Evolutionary conservation across 2,113 vertebrate species (phyloP), one percentile per base, ranked within the genome.

Genomic region (Pardalotus punctatus): DNA sequence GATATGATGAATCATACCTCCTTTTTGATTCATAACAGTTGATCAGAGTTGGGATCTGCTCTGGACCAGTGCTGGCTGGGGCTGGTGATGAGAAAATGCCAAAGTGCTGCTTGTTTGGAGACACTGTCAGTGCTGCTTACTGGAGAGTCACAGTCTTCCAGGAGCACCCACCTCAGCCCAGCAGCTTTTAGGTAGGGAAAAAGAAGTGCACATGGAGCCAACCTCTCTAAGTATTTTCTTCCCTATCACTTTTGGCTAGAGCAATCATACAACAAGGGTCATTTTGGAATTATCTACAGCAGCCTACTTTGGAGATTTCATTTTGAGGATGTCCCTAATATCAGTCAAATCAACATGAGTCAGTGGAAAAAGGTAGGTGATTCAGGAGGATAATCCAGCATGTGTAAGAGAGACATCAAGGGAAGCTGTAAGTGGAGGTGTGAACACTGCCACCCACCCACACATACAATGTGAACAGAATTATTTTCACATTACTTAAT

Each of bases 11-110:
- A 29, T 60, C 13, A 64, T 18, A 43, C 48, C 56, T 78, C 45
- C 9, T 79, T 54, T 70, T 85, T 50, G 18, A 47, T 74, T 95
- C 36, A 31, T 56, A 51, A 24, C 23, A n/a, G 58, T 82, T 98
- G 97, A 98, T 98, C 28, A 97, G 98, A 88, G 98, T 97, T 89
- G 98, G 97, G 22, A 96, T 99, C 42, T 98, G 98, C 31, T 98
- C 96, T 2, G 98, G 98, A 64, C 95, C 97, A 2, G 97, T 97
- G 36, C 89, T 98, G 80, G 97, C 98, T 57, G 98, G 98, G 31
- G 97, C 98, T 15, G 98, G 98, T 36, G 98, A 98, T 36, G 97
- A 98, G 67, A 98, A 99, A 97, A 99, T 98, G 97, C 96, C 98
- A 0, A 96, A 98, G 5, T 98, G 98, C 86, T 97, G 90, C 71